phyloP scores from a whole-genome alignment of 2,113 vertebrate species.

The Colaptes auratus region DNA sequence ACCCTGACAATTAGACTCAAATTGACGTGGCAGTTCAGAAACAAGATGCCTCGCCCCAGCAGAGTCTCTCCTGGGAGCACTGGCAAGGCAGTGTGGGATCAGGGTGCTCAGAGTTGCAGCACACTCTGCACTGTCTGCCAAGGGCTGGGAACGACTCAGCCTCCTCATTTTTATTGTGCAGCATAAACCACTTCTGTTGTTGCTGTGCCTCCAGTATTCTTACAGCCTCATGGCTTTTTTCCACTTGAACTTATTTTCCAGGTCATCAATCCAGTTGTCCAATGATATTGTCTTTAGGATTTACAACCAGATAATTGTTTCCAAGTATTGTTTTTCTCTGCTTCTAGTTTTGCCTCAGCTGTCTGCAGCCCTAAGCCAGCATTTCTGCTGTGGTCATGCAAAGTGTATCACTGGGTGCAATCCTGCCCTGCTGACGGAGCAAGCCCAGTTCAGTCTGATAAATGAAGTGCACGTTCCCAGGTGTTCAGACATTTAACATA shows the following conservation, averaged over 20 bases:
- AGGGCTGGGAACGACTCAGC: neutral
- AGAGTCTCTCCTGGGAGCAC: neutral
- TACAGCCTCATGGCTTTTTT: neutral
- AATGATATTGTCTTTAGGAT: neutral
- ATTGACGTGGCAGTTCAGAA: constrained; percentile 52
- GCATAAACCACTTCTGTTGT: neutral
- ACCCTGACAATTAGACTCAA: constrained; percentile 49
- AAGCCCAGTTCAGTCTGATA: neutral
- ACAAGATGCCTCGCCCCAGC: neutral
- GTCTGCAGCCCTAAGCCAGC: neutral
- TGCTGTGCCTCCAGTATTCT: neutral
- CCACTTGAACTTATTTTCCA: constrained; percentile 49
- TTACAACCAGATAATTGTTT: constrained; percentile 3
- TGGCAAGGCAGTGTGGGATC: neutral
- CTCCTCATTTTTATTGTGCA: neutral
- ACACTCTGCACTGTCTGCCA: neutral
- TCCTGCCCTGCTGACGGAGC: neutral
- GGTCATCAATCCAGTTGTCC: constrained; percentile 3
- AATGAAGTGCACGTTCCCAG: neutral
- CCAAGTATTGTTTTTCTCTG: neutral
- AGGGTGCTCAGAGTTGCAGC: neutral
- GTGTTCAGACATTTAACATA: neutral
- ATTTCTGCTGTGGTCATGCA: neutral
- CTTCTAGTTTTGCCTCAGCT: neutral
- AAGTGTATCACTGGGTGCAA: neutral